Evolutionary conservation across 2,113 vertebrate species (phyloP).

Genomic region (Malaclemys terrapin): DNA sequence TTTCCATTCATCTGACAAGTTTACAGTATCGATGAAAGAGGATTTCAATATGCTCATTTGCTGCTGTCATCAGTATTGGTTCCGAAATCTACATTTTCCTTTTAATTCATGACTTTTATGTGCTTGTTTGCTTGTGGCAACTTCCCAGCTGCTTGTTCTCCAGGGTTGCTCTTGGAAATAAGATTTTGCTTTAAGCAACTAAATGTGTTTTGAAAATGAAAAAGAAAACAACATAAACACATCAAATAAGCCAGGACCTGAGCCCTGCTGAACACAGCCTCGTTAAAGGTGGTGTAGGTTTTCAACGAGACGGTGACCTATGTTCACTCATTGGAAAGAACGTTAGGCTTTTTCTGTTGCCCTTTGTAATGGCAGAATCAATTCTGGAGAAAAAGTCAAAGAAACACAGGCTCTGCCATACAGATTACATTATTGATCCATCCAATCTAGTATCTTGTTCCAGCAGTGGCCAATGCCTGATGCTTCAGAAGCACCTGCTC

Average conservation of each 20-base stretch:
- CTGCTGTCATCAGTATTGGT: background rate
- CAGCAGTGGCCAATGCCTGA: background rate
- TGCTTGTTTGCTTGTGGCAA: background rate
- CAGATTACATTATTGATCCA: background rate
- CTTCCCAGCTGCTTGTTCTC: background rate
- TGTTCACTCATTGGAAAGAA: slow-evolving; percentile 10
- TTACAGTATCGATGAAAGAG: background rate
- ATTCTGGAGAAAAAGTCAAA: slow-evolving; percentile 22
- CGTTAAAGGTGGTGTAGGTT: slow-evolving; percentile 23
- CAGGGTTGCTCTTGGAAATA: background rate
- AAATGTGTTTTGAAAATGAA: slow-evolving; percentile 4
- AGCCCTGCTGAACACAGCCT: background rate
- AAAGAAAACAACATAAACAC: slow-evolving; percentile 28
- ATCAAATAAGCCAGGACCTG: slow-evolving; percentile 11
- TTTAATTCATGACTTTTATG: background rate
- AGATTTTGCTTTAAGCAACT: background rate
- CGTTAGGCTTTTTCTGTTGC: background rate
- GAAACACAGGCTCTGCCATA: slow-evolving; percentile 20
- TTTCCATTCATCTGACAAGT: background rate
- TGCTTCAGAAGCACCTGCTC: background rate
- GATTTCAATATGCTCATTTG: background rate
- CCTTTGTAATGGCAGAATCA: background rate
- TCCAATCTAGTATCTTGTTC: slow-evolving; percentile 32
- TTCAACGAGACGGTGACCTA: slow-evolving; percentile 2
- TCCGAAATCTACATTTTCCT: background rate